Base-by-base conservation (phyloP, 2,797 vertebrate genomes). In the Pseudopleuronectes americanus region DNA sequence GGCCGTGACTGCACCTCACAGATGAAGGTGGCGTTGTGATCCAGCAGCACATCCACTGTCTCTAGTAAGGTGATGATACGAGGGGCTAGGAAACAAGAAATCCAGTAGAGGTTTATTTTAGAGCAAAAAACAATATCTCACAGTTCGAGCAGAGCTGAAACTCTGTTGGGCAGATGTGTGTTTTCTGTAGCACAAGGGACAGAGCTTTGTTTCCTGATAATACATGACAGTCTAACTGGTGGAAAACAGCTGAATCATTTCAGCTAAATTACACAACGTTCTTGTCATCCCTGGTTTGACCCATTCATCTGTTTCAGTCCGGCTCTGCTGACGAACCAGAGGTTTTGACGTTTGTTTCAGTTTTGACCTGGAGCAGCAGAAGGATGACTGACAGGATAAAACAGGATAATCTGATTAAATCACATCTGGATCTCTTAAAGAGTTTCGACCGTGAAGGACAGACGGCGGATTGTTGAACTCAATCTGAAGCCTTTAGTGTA, bases 11-110 rank as follows among this genome's bases (percentile, higher is more conserved):
- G 96, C 70, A 99, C 97, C 3, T 96, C 97, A 67, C 98, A 99
- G 90, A 98, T 96, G 83, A 99, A 99, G 43, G 96, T 97, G 53
- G 96, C 95, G 0, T 97, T 95, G 1, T 99, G 96, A 91, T 98
- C 97, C 68, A 96, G 93, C 14, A 97, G 80, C 0, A 96, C 93
- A 33, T 99, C 98, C 68, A 98, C 89, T 0, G 96, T 99, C 90
- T 99, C 98, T 43, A 98, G 87, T 52, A 96, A 92, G 24, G 96
- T 98, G 68, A 93, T 94, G 87, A 99, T 98, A 24, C 92, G 93
- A 45, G 98, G 97, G 54, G 96, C 97, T 99, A 21, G 55, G 12
- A 43, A 52, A 78, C 2, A 76, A 0, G 14, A 0, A 36, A 57
- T 16, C 16, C 16, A 10, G 36, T 14, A 31, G 1, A 19, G 1